Percentiles rank a stretch among this genome's conserved stretches.
These are phyloP conservation scores for Pangasius krempfi DNA, from an alignment of 2,797 vertebrate species.

Conservation along the genomic window DNA sequence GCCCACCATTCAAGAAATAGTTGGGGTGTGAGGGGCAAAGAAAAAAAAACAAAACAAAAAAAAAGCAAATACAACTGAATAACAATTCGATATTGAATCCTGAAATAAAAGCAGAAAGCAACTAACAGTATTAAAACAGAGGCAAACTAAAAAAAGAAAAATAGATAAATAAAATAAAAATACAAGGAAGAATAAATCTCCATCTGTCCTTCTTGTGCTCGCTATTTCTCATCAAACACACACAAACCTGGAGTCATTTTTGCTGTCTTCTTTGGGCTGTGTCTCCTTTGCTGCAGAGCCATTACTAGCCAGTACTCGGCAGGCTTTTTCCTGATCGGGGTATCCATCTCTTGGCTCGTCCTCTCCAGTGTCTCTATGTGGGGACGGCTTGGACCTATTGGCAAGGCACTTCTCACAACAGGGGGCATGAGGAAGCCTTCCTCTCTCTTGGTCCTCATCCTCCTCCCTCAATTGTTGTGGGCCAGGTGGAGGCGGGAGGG, in stretches of 20 bases:
- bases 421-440: constrained; percentile 49
- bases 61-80: constrained; percentile 29
- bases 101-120: constrained; percentile 10
- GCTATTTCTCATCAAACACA: not conserved
- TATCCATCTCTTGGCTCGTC: constrained; percentile 63
- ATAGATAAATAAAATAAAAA: constrained; percentile 6
- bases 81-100: constrained; percentile 10
- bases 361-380: constrained; percentile 65
- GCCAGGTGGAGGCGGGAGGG: constrained; percentile 47
- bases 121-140: not conserved
- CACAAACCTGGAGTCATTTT: constrained; percentile 46
- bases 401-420: constrained; percentile 84
- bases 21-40: constrained; percentile 1
- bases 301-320: constrained; percentile 55
- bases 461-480: constrained; percentile 59
- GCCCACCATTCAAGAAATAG: constrained; percentile 38
- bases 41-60: constrained; percentile 17
- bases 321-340: constrained; percentile 69
- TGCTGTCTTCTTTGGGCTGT: constrained; percentile 60
- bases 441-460: constrained; percentile 65
- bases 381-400: constrained; percentile 64
- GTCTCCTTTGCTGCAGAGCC: constrained; percentile 34
- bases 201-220: not conserved
- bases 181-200: constrained; percentile 1
- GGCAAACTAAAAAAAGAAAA: not conserved